These are phyloP conservation scores for Eupsittula cactorum DNA, from an alignment of 2,113 vertebrate species.

Conservation along the genomic window DNA sequence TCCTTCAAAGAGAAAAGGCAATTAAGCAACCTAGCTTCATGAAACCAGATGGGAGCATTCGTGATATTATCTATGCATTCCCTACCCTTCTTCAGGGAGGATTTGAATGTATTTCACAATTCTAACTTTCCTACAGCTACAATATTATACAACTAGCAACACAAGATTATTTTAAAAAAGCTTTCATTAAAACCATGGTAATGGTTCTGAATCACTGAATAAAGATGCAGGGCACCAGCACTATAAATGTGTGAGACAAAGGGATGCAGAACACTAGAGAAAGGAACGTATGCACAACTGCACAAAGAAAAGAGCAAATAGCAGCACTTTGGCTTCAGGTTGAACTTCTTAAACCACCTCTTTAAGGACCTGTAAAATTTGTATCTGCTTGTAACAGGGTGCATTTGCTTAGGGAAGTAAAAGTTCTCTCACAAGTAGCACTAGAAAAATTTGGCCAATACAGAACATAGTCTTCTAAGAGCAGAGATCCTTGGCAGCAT, in stretches of 20 bases:
- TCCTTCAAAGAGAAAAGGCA: background rate
- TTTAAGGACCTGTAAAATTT: background rate
- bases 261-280: accelerated
- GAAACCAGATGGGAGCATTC: background rate
- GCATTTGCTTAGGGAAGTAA: background rate
- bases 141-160: background rate
- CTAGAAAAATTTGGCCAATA: background rate
- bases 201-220: background rate
- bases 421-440: background rate
- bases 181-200: background rate
- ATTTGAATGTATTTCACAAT: background rate
- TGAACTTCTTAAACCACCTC: background rate
- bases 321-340: background rate
- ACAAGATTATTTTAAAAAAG: background rate
- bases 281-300: background rate
- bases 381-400: background rate
- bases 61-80: background rate
- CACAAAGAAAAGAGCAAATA: background rate
- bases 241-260: background rate
- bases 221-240: background rate
- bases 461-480: background rate
- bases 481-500: background rate
- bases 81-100: background rate
- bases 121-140: background rate
- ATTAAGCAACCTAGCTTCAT: background rate